These are phyloP conservation scores for Seriola aureovittata DNA, from an alignment of 2,113 vertebrate species.

Conservation along the genomic window DNA sequence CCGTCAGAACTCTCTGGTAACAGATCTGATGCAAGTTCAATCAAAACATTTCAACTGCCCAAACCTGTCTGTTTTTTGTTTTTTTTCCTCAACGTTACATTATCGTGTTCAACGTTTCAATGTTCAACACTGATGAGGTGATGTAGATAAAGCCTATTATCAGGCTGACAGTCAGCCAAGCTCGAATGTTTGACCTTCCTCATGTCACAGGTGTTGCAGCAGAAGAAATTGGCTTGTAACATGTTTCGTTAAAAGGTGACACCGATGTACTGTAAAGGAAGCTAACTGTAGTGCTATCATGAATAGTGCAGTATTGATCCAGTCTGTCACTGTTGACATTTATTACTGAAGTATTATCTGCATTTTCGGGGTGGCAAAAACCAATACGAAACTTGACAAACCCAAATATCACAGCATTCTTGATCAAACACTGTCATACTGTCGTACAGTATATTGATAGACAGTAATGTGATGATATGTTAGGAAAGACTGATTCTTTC, in stretches of 20 bases:
- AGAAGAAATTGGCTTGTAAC: conserved; percentile 15
- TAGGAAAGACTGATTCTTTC: conserved; percentile 19
- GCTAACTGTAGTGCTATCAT: conserved; percentile 17
- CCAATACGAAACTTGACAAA: conserved; percentile 4
- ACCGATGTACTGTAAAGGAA: conserved; percentile 12
- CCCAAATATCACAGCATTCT: conserved; percentile 15
- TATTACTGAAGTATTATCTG: conserved; percentile 13
- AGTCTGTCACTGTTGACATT: conserved; percentile 24
- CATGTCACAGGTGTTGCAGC: conserved; percentile 28
- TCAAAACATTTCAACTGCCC: conserved; percentile 57
- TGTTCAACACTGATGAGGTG: conserved; percentile 25
- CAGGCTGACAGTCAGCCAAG: conserved; percentile 54
- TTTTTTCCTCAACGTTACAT: not conserved
- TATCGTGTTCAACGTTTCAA: not conserved
- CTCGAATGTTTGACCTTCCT: conserved; percentile 58
- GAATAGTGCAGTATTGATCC: conserved; percentile 15
- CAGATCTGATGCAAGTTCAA: conserved; percentile 70
- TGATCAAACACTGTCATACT: not conserved
- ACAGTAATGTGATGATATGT: conserved; percentile 35
- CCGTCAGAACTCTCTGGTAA: conserved; percentile 45
- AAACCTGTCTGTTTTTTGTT: not conserved
- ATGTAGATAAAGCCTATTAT: conserved; percentile 53
- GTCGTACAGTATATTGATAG: conserved; percentile 9
- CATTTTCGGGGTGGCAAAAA: conserved; percentile 2
- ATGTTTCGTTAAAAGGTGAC: conserved; percentile 29